Evolutionary conservation across 2,797 vertebrate species (phyloP).

Genomic region (Ficedula albicollis): DNA sequence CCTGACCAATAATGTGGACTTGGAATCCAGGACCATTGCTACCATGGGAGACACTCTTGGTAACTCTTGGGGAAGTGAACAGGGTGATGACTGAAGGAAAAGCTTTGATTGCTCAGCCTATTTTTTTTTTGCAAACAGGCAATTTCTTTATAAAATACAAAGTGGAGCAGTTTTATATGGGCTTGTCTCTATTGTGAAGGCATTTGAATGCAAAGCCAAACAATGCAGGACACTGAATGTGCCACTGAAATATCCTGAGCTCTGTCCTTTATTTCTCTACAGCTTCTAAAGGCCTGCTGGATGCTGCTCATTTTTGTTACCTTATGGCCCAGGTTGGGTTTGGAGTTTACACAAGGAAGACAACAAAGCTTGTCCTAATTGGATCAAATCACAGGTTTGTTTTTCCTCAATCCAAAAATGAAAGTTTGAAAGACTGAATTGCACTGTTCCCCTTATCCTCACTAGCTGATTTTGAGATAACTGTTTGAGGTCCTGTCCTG

Average conservation of each 20-base stretch:
- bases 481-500: background rate
- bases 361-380: conserved; percentile 92
- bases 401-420: background rate
- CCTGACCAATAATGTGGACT: conserved; percentile 87
- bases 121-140: background rate
- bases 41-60: conserved; percentile 98
- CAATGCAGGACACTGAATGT: background rate
- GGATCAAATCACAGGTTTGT: conserved; percentile 94
- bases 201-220: background rate
- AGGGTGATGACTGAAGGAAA: conserved; percentile 4
- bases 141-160: background rate
- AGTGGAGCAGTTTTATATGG: background rate
- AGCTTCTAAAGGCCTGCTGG: conserved; percentile 92
- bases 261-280: background rate
- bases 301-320: conserved; percentile 97
- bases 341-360: conserved; percentile 93
- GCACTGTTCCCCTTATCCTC: background rate
- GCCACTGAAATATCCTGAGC: background rate
- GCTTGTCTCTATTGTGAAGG: background rate
- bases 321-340: conserved; percentile 94
- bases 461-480: background rate
- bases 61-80: conserved; percentile 66
- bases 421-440: background rate
- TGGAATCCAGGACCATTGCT: conserved; percentile 90
- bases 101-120: background rate